Conservation (phyloP, 1,140 invertebrate genomes). For the Drosophila leontia region DNA sequence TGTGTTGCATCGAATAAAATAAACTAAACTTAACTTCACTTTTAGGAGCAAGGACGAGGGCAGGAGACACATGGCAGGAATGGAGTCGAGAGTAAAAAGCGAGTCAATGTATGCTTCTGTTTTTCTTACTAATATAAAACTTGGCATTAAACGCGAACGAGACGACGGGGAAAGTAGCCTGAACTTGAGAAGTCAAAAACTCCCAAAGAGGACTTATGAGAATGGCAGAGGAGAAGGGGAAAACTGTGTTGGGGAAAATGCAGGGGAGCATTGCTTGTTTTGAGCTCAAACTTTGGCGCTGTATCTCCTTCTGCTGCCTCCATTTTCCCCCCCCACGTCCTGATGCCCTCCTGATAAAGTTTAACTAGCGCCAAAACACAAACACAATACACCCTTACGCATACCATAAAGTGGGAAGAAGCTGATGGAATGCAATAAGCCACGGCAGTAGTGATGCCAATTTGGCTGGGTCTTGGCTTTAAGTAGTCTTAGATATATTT, state of each 20-base stretch:
- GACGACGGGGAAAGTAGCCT: constrained; percentile 43
- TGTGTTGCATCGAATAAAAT: constrained; percentile 67
- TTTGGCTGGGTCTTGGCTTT: not conserved
- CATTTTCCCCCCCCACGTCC: not conserved
- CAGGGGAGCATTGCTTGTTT: constrained; percentile 43
- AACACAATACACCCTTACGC: constrained; percentile 42
- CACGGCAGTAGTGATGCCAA: constrained; percentile 11
- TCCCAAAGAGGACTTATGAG: constrained; percentile 76
- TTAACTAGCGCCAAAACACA: constrained; percentile 74
- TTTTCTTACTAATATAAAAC: constrained; percentile 72
- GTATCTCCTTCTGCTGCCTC: constrained; percentile 31
- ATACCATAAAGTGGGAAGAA: constrained; percentile 43
- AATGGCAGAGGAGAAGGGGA: constrained; percentile 22
- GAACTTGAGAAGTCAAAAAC: constrained; percentile 82
- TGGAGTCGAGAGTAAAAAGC: constrained; percentile 38
- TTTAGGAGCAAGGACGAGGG: not conserved
- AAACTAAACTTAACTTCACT: constrained; percentile 60
- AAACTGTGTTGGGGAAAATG: not conserved
- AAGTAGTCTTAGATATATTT: not conserved
- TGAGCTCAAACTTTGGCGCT: constrained; percentile 61
- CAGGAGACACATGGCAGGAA: constrained; percentile 16
- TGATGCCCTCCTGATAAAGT: constrained; percentile 68
- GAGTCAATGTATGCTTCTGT: constrained; percentile 54
- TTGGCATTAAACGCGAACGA: constrained; percentile 68
- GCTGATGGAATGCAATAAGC: constrained; percentile 47